Evolutionary conservation across 2,113 vertebrate genomes (phyloP).

Genomic region (Leptosomus discolor): DNA sequence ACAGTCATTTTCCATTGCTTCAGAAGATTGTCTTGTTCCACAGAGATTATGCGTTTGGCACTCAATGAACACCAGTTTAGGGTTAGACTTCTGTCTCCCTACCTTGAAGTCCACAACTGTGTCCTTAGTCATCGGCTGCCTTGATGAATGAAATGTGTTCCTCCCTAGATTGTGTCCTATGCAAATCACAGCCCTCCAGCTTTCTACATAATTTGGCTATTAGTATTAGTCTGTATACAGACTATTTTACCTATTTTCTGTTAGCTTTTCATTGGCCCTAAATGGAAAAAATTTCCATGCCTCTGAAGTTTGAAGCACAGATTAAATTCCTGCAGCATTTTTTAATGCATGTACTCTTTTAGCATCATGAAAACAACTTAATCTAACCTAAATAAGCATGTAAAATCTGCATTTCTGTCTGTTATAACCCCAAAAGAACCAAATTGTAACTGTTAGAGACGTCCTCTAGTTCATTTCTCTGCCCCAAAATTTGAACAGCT

Average conservation of each 20-base stretch:
- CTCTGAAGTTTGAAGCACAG: neutral
- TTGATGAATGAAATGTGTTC: neutral
- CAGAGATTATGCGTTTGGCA: neutral
- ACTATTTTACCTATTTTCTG: neutral
- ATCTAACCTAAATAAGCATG: neutral
- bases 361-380: neutral
- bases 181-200: neutral
- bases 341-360: neutral
- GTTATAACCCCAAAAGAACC: neutral
- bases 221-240: neutral
- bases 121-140: neutral
- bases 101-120: neutral
- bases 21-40: neutral
- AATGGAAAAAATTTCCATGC: neutral
- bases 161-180: neutral
- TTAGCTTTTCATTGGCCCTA: neutral
- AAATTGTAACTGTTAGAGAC: neutral
- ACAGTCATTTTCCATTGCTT: neutral
- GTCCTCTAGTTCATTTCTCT: neutral
- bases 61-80: neutral
- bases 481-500: neutral
- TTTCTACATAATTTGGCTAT: neutral
- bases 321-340: neutral
- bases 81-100: neutral
- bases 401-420: neutral